phyloP scores from a whole-genome alignment of 1,140 invertebrate species.

The Sinonovacula constricta region DNA sequence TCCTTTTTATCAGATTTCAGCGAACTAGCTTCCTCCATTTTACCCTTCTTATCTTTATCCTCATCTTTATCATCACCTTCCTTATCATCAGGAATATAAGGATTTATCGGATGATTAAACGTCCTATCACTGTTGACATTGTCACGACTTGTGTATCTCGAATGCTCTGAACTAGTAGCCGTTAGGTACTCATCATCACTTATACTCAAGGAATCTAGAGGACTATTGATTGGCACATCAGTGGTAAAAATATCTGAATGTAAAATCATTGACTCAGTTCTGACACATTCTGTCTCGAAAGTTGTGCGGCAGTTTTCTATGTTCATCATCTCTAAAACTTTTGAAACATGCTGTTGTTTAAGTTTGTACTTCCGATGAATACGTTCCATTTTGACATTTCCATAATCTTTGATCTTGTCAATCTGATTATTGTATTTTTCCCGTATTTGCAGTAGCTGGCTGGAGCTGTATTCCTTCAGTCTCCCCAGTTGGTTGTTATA shows the following conservation, averaged over 20 bases:
- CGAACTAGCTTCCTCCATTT: no score
- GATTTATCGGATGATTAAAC: slow-evolving; percentile 12
- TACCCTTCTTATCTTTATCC: no score
- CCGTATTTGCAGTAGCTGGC: slow-evolving; percentile 93
- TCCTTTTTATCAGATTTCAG: no score
- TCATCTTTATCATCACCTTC: slow-evolving; percentile 5
- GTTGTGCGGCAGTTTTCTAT: slow-evolving; percentile 94
- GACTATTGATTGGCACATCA: slow-evolving; percentile 34
- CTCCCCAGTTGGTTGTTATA: slow-evolving; percentile 86
- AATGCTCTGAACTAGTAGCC: slow-evolving; percentile 41
- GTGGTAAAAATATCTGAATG: slow-evolving; percentile 26
- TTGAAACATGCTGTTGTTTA: slow-evolving; percentile 94
- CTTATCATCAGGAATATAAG: slow-evolving; percentile 20
- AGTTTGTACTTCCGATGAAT: slow-evolving; percentile 96
- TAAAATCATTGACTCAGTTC: slow-evolving; percentile 85
- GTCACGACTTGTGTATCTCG: slow-evolving; percentile 26
- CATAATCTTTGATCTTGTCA: slow-evolving; percentile 95
- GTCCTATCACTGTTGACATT: slow-evolving; percentile 7
- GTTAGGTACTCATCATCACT: slow-evolving; percentile 49
- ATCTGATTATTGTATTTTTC: slow-evolving; percentile 97
- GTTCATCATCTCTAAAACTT: slow-evolving; percentile 95
- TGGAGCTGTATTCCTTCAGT: slow-evolving; percentile 76
- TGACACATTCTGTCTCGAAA: slow-evolving; percentile 84
- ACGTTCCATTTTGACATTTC: slow-evolving; percentile 91
- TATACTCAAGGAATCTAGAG: slow-evolving; percentile 22